Evolutionary conservation across 2,797 vertebrate genomes (phyloP).

Genomic region (Schizopygopsis malacanthus): DNA sequence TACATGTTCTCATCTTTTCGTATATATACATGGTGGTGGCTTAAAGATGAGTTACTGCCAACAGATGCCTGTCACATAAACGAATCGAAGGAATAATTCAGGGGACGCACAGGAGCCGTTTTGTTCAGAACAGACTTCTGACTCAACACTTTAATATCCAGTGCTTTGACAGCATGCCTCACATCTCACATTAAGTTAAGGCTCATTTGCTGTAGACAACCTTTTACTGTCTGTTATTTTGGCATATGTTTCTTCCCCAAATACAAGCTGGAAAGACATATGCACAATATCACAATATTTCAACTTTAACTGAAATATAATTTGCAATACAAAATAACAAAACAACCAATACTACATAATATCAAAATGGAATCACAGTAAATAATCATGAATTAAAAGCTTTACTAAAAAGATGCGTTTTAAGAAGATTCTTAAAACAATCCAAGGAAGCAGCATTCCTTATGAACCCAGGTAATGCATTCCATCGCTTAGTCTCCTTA

Average conservation of each 20-base stretch:
- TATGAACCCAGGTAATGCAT: no score
- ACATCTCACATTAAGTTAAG: neutral
- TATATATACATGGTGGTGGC: slow-evolving; percentile 13
- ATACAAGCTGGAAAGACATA: slow-evolving; percentile 1
- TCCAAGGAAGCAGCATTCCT: no score
- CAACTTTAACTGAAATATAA: neutral
- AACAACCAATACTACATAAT: no score
- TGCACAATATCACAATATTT: no score
- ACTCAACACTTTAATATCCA: slow-evolving; percentile 41
- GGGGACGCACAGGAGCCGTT: neutral
- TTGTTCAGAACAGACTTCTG: slow-evolving; percentile 14
- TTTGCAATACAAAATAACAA: no score
- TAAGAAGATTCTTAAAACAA: no score
- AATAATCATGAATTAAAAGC: no score
- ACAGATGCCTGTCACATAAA: slow-evolving; percentile 34
- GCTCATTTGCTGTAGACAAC: slow-evolving; percentile 19
- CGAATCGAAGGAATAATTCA: slow-evolving; percentile 14
- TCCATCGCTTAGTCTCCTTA: no score
- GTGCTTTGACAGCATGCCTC: neutral
- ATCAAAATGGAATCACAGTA: no score
- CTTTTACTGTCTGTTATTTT: slow-evolving; percentile 10
- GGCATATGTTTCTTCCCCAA: neutral
- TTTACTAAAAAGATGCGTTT: no score
- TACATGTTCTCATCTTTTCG: slow-evolving; percentile 10
- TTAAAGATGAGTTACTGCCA: slow-evolving; percentile 34